Evolutionary conservation across 2,888 invertebrate species (phyloP), one percentile per base, ranked within the genome.

Genomic region (Choristoneura rosaceana): DNA sequence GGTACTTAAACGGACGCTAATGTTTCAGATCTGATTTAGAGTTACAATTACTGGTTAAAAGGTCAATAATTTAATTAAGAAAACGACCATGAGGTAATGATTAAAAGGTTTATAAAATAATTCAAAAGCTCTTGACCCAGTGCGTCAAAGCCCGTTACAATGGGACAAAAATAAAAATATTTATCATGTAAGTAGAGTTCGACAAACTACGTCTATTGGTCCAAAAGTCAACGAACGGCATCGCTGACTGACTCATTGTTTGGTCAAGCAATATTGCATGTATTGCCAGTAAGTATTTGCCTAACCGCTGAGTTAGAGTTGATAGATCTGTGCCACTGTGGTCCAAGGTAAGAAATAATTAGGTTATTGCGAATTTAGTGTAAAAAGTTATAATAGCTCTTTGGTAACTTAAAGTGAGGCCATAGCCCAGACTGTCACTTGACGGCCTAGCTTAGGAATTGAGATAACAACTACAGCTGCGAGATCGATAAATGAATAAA

Each of bases 201-300:
- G 88, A 89, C 87, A 90, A 89, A 87, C 90, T 84, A 83, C 50
- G 76, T 80, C 12, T 66, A 55, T 66, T 66, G 41, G 55, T 66
- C n/a, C 55, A 55, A 81, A 84, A 84, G 92, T 90, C 91, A 91
- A 88, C 79, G 90, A 80, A 87, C 90, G 83, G 79, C 67, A 77
- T 77, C 75, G 74, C 73, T 75, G 68, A 74, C 79, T 91, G 89
- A 91, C 77, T 91, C 90, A 91, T 83, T 86, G 83, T 87, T 87
- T 83, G 81, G 77, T 78, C 78, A 83, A 83, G 81, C 83, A 82
- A 74, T 77, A 85, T 83, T 87, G 81, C 83, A 84, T 73, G 73
- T 69, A 71, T 71, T 71, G 62, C 66, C 47, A 71, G 65, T 85
- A 84, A 83, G 86, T 84, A 87, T 86, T 82, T 70, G 74, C 70